phyloP scores from a whole-genome alignment of 2,888 invertebrate species.

The Cryptocheilus praepositus region DNA sequence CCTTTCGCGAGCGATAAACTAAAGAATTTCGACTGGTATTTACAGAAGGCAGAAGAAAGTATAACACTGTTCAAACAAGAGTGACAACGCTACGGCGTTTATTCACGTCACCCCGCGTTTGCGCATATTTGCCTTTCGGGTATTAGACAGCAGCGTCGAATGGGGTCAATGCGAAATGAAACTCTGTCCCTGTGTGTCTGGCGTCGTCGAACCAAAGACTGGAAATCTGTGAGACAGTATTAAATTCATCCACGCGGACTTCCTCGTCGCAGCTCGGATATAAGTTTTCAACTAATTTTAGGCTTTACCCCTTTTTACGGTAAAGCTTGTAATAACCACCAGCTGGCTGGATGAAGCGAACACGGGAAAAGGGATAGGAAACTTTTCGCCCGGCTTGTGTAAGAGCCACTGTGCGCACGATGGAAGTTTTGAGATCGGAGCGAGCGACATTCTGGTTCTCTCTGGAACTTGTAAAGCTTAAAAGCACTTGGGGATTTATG shows the following conservation, averaged over 20 bases:
- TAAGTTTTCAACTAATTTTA: conserved; percentile 52
- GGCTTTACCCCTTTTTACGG: conserved; percentile 49
- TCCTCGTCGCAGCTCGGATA: conserved; percentile 7
- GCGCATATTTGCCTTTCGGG: too few relatives aligned
- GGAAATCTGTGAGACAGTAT: too few relatives aligned
- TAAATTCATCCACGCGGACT: neutral
- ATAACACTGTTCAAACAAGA: too few relatives aligned
- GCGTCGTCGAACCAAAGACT: too few relatives aligned
- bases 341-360: conserved; percentile 23
- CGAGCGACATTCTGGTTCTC: conserved; percentile 43
- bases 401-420: conserved; percentile 24
- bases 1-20: too few relatives aligned
- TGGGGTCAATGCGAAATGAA: too few relatives aligned
- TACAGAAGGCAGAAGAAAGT: too few relatives aligned
- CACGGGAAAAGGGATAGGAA: conserved; percentile 28
- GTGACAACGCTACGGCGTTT: too few relatives aligned
- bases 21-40: too few relatives aligned
- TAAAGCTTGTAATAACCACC: conserved; percentile 45
- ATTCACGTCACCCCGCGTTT: too few relatives aligned
- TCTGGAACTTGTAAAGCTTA: conserved; percentile 59
- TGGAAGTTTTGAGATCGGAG: conserved; percentile 48
- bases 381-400: conserved; percentile 36
- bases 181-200: too few relatives aligned
- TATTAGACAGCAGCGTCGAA: too few relatives aligned
- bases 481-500: conserved; percentile 58